Base-by-base conservation (phyloP, 2,888 invertebrate genomes). In the Drosophila suboccidentalis region DNA sequence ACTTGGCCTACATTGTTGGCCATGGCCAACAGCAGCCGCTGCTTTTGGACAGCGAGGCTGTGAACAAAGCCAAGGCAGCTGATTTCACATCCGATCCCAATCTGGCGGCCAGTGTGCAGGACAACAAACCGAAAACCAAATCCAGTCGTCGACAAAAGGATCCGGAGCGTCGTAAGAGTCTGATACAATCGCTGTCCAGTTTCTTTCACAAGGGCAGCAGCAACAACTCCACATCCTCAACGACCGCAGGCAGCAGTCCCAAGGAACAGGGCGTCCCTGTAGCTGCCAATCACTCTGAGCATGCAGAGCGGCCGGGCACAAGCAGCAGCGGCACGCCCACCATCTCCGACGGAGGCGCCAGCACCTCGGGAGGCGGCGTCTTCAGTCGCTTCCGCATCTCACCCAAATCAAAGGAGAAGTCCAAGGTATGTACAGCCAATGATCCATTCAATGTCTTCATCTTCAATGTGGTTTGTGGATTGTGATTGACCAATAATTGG, bases 101-200 rank as follows among this genome's bases (percentile, higher is more conserved):
- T 90, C 90, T 94, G 47, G 80, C 79, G 34, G 71, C 81, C 9
- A 68, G 76, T 46, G 51, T 51, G 0, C 77, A 78, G 15, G 71
- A 76, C 4, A 82, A 2, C 13, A 36, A 79, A 51, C 58, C 63
- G 5, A 90, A 87, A 68, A 54, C 71, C 2, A 90, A 90, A 65
- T 64, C 88, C 2, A 82, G 64, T 51, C 86, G 91, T 9, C 80
- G 92, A 1, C 82, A 86, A 54, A 95, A 95, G 87, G 95, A 95
- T 90, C 94, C 95, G 0, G 96, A 96, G 86, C 94, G 97, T 73
- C 94, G 97, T 71, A 96, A 95, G 88, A 97, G 97, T 92, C 95
- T 97, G 58, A 97, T 97, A 88, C 97, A 96, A 93, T 95, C 97
- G 57, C 95, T 97, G 72, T 96, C 97, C 17, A 97, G 95, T 91